phyloP scores from a whole-genome alignment of 2,113 vertebrate species.

The Myotis davidii region DNA sequence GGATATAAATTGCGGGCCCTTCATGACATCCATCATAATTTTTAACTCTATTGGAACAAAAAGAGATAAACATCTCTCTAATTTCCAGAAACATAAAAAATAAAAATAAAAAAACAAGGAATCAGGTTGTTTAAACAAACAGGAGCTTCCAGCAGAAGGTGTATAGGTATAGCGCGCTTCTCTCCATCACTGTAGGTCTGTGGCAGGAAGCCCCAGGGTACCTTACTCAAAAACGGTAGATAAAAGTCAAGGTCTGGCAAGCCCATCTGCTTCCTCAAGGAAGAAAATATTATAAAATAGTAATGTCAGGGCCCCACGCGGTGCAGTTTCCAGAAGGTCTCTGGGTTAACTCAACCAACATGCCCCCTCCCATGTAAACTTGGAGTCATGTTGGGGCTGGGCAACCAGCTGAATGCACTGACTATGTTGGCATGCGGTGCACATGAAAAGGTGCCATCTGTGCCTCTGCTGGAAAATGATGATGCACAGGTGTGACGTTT shows the following conservation, averaged over 20 bases:
- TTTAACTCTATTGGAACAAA: slow-evolving; percentile 23
- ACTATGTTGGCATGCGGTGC: neutral
- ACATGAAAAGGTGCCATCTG: slow-evolving; percentile 66
- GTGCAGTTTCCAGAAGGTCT: neutral
- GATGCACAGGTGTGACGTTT: slow-evolving; percentile 49
- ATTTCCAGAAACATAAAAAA: slow-evolving; percentile 54
- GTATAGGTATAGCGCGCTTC: neutral
- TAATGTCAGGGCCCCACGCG: neutral
- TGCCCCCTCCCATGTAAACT: slow-evolving; percentile 13
- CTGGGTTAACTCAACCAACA: slow-evolving; percentile 39
- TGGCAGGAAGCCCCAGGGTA: slow-evolving; percentile 12
- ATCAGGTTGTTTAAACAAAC: slow-evolving; percentile 45
- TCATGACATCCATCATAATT: neutral
- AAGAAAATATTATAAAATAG: slow-evolving; percentile 42
- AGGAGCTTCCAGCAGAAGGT: slow-evolving; percentile 4
- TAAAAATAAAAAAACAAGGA: slow-evolving; percentile 50
- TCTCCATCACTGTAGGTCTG: neutral
- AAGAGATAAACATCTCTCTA: slow-evolving; percentile 37
- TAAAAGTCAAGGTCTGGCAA: slow-evolving; percentile 41
- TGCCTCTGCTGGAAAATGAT: slow-evolving; percentile 33
- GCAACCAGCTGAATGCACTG: neutral
- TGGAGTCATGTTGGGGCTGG: neutral
- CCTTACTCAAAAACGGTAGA: slow-evolving; percentile 19
- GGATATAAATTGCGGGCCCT: neutral
- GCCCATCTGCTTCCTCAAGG: slow-evolving; percentile 44